These are phyloP conservation scores for Cacatua alba DNA, from an alignment of 2,113 vertebrate genomes.

Conservation along the genomic window DNA sequence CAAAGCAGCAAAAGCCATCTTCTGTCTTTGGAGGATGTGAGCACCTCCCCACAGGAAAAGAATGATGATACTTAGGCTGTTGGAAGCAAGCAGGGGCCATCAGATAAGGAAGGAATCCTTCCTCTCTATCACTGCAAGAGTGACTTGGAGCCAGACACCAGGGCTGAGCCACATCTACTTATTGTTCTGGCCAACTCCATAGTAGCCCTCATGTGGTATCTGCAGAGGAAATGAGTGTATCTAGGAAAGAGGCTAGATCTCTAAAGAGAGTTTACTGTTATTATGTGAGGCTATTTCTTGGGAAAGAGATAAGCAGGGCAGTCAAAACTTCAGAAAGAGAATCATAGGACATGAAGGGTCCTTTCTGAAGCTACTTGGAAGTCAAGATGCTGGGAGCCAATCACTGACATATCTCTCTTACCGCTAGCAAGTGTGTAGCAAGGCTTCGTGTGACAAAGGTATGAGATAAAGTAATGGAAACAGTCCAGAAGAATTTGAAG, in stretches of 20 bases:
- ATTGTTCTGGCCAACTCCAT: not conserved
- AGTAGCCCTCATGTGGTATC: not conserved
- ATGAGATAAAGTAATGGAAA: not conserved
- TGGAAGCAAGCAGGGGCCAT: not conserved
- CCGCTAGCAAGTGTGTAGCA: not conserved
- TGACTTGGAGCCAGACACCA: accelerated
- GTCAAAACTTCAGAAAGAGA: not conserved
- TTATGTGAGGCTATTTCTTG: not conserved
- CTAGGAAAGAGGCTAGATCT: not conserved
- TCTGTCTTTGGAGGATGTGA: not conserved
- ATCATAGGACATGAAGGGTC: not conserved
- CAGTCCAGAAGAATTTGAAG: not conserved
- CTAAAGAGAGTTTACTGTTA: not conserved
- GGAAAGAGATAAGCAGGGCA: not conserved
- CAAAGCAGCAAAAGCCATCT: not conserved
- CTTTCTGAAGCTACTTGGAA: not conserved
- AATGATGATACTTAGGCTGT: not conserved
- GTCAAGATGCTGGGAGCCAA: not conserved
- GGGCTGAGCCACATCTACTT: not conserved
- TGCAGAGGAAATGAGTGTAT: not conserved
- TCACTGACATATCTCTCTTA: not conserved
- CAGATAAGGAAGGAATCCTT: conserved; percentile 16
- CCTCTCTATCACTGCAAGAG: not conserved
- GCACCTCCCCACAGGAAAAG: not conserved
- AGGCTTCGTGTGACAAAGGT: not conserved